These are phyloP conservation scores for Mormoops blainvillei DNA, from an alignment of 2,113 vertebrate species.

Conservation along the genomic window DNA sequence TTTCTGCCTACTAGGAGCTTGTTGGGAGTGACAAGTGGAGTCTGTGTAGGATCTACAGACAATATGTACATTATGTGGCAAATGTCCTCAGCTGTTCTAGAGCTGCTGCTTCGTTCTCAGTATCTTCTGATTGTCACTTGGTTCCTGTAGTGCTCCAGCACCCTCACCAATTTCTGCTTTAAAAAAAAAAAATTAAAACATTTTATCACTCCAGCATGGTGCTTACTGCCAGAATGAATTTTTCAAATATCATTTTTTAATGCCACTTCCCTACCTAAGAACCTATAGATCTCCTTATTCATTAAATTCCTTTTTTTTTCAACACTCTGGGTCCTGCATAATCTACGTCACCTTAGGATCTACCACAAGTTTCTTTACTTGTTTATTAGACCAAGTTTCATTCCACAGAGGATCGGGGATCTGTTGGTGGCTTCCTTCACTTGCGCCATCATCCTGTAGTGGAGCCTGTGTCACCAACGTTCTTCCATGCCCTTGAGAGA, in stretches of 20 bases:
- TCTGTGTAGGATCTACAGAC: background rate
- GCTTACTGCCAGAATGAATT: background rate
- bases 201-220: background rate
- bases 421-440: background rate
- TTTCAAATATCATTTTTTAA: background rate
- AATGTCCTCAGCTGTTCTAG: background rate
- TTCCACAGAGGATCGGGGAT: background rate
- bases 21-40: background rate
- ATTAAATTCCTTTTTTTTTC: background rate
- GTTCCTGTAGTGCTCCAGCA: background rate
- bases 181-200: background rate
- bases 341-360: background rate
- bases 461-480: background rate
- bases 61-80: background rate
- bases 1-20: background rate
- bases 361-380: background rate
- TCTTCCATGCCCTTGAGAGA: background rate
- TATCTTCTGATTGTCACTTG: background rate
- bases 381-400: background rate
- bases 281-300: background rate
- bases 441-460: background rate
- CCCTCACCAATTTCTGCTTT: background rate
- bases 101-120: background rate
- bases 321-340: background rate
- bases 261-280: background rate